Percentiles rank a stretch among this genome's conserved stretches.
phyloP scores from a whole-genome alignment of 2,113 vertebrate genomes.

The Gambusia affinis region DNA sequence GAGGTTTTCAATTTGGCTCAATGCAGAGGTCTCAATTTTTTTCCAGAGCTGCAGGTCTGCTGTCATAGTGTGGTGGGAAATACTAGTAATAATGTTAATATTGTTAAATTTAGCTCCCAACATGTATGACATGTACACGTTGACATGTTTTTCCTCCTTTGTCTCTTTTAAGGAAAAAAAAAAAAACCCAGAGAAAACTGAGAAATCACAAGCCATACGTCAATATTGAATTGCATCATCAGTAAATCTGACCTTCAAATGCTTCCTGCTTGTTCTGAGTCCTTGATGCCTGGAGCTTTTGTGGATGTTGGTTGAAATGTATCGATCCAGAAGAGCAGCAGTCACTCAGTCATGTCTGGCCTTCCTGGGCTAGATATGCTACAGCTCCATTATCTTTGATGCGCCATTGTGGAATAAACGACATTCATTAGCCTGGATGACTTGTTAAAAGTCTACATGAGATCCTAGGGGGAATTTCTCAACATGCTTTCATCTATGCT shows the following conservation, averaged over 20 bases:
- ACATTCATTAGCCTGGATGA: background rate
- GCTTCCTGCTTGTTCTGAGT: background rate
- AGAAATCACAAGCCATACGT: background rate
- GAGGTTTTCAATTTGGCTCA: too few relatives aligned
- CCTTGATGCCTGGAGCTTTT: background rate
- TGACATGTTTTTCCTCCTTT: too few relatives aligned
- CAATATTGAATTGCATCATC: background rate
- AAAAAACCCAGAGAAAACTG: background rate
- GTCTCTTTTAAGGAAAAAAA: background rate
- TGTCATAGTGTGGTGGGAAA: too few relatives aligned
- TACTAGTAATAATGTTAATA: too few relatives aligned
- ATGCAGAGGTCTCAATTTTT: too few relatives aligned
- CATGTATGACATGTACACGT: background rate
- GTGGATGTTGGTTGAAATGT: background rate
- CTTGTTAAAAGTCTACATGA: slow-evolving; percentile 31
- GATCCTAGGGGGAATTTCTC: slow-evolving; percentile 3
- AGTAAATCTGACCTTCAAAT: background rate
- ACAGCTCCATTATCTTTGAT: background rate
- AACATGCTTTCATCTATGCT: too few relatives aligned
- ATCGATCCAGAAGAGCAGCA: background rate
- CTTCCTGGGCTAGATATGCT: background rate
- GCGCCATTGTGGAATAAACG: background rate
- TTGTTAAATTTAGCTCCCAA: background rate
- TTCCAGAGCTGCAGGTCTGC: too few relatives aligned
- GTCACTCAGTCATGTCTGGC: background rate